Evolutionary conservation across 64 coral and sea anemone species (phyloP).

Genomic region (Hydrozoanthus tunicans): DNA sequence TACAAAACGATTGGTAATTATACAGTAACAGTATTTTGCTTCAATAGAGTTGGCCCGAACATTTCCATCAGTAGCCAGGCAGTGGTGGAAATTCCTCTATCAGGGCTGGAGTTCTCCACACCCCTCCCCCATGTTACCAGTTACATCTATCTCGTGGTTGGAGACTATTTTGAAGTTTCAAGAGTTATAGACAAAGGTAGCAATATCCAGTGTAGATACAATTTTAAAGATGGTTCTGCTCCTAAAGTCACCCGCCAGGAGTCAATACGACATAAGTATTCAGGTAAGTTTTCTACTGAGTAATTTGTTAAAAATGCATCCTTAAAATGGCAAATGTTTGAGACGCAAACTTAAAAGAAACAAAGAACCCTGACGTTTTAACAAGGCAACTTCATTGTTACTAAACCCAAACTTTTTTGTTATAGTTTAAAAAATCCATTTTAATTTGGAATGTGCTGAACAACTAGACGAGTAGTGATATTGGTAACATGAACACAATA

Average conservation of each 20-base stretch:
- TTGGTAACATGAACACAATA: no score
- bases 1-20: constrained; percentile 80
- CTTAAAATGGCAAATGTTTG: neutral
- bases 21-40: constrained; percentile 72
- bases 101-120: constrained; percentile 61
- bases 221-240: constrained; percentile 73
- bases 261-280: constrained; percentile 62
- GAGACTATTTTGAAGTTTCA: constrained; percentile 61
- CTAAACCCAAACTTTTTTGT: no score
- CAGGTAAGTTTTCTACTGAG: neutral
- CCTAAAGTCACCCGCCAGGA: constrained; percentile 25
- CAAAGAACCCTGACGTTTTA: no score
- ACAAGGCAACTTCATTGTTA: no score
- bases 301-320: neutral
- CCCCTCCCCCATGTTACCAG: constrained; percentile 67
- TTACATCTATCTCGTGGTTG: constrained; percentile 67
- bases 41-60: constrained; percentile 75
- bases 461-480: no score
- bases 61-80: constrained; percentile 71
- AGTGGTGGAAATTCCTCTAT: constrained; percentile 70
- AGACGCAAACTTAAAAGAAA: neutral
- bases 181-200: constrained; percentile 56
- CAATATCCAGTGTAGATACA: constrained; percentile 70
- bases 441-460: no score
- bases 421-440: no score